A percentile compares a stretch with the other conserved stretches of the same genome.
Evolutionary conservation across 2,113 vertebrate species (phyloP).

Genomic region (Lamprologus ornatipinnis): DNA sequence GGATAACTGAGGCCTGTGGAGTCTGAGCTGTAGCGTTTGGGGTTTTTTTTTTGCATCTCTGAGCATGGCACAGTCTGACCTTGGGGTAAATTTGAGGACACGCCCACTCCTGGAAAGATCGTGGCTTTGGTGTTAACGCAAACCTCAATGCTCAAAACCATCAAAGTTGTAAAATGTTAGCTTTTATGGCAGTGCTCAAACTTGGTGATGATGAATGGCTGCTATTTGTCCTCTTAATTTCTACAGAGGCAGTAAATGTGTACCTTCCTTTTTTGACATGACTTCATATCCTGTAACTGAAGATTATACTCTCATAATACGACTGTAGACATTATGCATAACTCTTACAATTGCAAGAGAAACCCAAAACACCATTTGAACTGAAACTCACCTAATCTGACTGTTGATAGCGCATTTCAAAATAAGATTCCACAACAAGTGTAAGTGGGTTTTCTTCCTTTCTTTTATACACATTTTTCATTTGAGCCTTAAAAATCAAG

Average conservation of each 20-base stretch:
- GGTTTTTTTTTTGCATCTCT: rapidly evolving
- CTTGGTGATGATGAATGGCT: neutral
- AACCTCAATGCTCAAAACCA: neutral
- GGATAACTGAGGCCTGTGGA: neutral
- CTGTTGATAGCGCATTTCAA: neutral
- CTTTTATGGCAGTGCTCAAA: neutral
- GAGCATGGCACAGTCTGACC: neutral
- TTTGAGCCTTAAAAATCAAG: neutral
- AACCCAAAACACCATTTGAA: neutral
- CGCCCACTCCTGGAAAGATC: neutral
- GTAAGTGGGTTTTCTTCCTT: neutral
- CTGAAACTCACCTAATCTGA: neutral
- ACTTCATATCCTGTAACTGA: neutral
- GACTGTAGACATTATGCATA: neutral
- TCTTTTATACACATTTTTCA: neutral
- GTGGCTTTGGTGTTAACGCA: rapidly evolving
- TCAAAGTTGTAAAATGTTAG: neutral
- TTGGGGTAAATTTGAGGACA: neutral
- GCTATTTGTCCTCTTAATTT: neutral
- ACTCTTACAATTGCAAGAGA: neutral
- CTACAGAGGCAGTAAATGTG: neutral
- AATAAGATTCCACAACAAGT: neutral
- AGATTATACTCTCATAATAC: neutral
- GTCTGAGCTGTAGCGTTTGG: neutral
- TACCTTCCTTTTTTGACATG: neutral